phyloP scores from a whole-genome alignment of 2,113 vertebrate genomes.

The Rhizomys pruinosus region DNA sequence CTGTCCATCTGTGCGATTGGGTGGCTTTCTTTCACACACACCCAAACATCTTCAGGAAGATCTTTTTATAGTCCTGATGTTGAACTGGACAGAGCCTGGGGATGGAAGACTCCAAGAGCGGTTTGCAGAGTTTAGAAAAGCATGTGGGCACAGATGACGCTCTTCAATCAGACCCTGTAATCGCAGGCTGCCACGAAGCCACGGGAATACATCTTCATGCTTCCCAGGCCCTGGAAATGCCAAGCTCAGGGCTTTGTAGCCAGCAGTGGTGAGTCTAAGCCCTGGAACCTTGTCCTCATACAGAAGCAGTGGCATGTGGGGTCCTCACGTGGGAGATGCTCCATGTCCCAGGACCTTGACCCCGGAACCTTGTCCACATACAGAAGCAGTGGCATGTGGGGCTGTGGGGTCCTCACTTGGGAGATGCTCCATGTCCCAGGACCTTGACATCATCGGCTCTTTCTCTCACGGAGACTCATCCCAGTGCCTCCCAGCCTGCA shows the following conservation, averaged over 20 bases:
- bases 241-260: not conserved
- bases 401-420: too few relatives aligned
- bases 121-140: not conserved
- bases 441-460: accelerated
- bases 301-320: not conserved
- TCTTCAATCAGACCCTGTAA: not conserved
- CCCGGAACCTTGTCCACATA: not conserved
- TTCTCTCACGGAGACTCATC: not conserved
- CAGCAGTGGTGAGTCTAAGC: not conserved
- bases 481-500: not conserved
- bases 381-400: not conserved
- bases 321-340: not conserved
- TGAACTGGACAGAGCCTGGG: not conserved
- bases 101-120: not conserved
- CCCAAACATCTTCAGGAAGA: not conserved
- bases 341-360: not conserved
- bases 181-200: slow-evolving; percentile 1
- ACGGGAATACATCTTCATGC: not conserved
- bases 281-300: not conserved
- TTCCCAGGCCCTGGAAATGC: not conserved
- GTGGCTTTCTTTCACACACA: not conserved
- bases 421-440: accelerated
- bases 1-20: accelerated
- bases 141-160: not conserved
- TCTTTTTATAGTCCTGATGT: not conserved